A percentile compares a stretch with the other conserved stretches of the same genome.
phyloP scores from a whole-genome alignment of 2,888 invertebrate genomes.

The Holacanthella duospinosa region DNA sequence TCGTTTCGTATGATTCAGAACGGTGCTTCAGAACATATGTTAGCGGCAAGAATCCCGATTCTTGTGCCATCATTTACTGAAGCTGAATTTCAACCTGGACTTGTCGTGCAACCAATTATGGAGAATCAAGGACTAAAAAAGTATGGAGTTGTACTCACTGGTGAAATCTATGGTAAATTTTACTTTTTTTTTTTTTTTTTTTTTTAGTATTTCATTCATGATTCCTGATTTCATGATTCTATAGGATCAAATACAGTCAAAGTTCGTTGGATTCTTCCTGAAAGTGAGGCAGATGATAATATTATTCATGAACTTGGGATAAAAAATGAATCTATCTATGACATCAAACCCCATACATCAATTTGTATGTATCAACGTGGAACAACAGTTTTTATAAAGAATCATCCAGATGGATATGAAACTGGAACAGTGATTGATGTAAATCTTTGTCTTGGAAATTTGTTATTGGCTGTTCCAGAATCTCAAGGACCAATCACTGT shows the following conservation, averaged over 20 bases:
- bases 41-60: background rate
- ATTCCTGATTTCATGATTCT: background rate
- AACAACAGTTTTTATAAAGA: slow-evolving; percentile 28
- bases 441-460: slow-evolving; percentile 24
- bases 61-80: background rate
- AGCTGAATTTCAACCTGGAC: background rate
- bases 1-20: background rate
- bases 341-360: slow-evolving; percentile 21
- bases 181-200: background rate
- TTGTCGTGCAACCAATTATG: background rate
- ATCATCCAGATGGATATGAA: slow-evolving; percentile 14
- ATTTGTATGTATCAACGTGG: slow-evolving; percentile 27
- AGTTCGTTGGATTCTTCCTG: slow-evolving; percentile 24
- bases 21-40: background rate
- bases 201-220: slow-evolving; percentile 1
- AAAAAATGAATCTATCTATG: slow-evolving; percentile 24
- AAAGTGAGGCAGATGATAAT: background rate
- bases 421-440: slow-evolving; percentile 30
- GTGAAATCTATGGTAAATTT: background rate
- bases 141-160: background rate
- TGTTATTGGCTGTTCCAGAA: slow-evolving; percentile 21
- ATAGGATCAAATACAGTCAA: slow-evolving; percentile 20
- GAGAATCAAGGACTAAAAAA: background rate
- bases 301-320: slow-evolving; percentile 15
- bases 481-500: slow-evolving; percentile 15